A percentile compares a stretch with the other conserved stretches of the same genome.
phyloP scores from a whole-genome alignment of 1,140 invertebrate genomes.

The Orchestia grillus region DNA sequence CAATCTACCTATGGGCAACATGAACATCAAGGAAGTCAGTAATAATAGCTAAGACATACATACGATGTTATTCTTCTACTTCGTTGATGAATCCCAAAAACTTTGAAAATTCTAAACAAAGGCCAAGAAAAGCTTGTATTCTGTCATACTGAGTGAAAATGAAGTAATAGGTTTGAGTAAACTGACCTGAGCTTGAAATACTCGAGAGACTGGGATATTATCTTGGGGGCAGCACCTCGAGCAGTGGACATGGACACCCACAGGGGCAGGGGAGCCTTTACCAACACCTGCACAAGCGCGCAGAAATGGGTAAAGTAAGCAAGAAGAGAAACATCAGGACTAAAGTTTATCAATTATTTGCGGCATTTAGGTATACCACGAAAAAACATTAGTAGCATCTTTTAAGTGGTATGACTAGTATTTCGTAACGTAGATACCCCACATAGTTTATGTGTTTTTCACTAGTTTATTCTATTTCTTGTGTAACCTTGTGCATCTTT shows the following conservation, averaged over 20 bases:
- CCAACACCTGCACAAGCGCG: conserved; percentile 69
- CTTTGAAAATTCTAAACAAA: background rate
- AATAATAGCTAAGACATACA: background rate
- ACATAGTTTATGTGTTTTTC: too few relatives aligned
- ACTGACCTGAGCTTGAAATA: conserved; percentile 74
- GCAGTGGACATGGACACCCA: conserved; percentile 74
- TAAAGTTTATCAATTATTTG: too few relatives aligned
- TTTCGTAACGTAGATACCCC: too few relatives aligned
- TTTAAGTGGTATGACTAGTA: too few relatives aligned
- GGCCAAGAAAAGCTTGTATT: background rate
- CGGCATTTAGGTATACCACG: too few relatives aligned
- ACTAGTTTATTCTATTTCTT: too few relatives aligned
- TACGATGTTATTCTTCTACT: background rate
- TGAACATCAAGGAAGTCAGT: background rate
- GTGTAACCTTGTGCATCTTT: too few relatives aligned
- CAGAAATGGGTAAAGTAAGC: background rate
- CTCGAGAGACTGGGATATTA: conserved; percentile 74
- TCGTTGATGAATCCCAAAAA: background rate
- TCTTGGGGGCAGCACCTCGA: conserved; percentile 73
- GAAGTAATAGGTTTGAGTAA: background rate
- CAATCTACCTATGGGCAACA: background rate
- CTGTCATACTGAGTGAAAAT: background rate
- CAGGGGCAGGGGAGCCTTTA: conserved; percentile 75
- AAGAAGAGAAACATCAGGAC: background rate
- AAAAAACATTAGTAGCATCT: too few relatives aligned